phyloP scores from a whole-genome alignment of 2,888 invertebrate species.

The Caenorhabditis sinica region DNA sequence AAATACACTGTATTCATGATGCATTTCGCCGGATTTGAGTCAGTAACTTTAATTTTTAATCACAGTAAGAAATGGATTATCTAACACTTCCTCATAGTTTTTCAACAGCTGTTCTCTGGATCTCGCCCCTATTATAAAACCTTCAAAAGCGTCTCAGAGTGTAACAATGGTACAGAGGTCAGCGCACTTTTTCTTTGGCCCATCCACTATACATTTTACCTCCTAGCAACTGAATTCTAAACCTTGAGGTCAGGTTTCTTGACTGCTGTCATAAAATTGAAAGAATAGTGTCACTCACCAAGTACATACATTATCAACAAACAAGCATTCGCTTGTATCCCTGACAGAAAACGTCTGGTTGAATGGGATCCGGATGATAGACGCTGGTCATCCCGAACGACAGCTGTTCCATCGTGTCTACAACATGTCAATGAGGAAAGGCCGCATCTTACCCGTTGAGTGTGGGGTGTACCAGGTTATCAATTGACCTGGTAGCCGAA shows the following conservation, averaged over 20 bases:
- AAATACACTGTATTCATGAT: not conserved
- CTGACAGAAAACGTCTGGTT: constrained; percentile 30
- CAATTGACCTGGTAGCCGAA: constrained; percentile 28
- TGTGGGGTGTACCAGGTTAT: constrained; percentile 20
- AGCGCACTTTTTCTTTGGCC: not conserved
- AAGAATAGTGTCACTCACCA: constrained; percentile 27
- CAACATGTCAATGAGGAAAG: constrained; percentile 18
- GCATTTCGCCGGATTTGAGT: too few relatives aligned
- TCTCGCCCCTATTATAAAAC: constrained; percentile 20
- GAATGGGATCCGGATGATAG: constrained; percentile 33
- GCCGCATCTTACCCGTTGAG: constrained; percentile 2
- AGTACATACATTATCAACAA: constrained; percentile 40
- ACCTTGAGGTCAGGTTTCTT: not conserved
- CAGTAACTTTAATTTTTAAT: not conserved
- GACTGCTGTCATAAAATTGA: constrained; percentile 1
- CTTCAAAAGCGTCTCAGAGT: not conserved
- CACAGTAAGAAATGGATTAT: not conserved
- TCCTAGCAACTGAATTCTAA: not conserved
- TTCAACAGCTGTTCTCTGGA: constrained; percentile 7
- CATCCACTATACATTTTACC: too few relatives aligned
- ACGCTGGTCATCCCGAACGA: constrained; percentile 42
- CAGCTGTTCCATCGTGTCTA: constrained; percentile 40
- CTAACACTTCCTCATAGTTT: constrained; percentile 9
- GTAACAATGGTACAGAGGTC: constrained; percentile 32
- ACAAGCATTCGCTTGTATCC: constrained; percentile 9